Evolutionary conservation across 2,797 vertebrate species (phyloP), one percentile per base, ranked within the genome.

Genomic region (Anas capensis): DNA sequence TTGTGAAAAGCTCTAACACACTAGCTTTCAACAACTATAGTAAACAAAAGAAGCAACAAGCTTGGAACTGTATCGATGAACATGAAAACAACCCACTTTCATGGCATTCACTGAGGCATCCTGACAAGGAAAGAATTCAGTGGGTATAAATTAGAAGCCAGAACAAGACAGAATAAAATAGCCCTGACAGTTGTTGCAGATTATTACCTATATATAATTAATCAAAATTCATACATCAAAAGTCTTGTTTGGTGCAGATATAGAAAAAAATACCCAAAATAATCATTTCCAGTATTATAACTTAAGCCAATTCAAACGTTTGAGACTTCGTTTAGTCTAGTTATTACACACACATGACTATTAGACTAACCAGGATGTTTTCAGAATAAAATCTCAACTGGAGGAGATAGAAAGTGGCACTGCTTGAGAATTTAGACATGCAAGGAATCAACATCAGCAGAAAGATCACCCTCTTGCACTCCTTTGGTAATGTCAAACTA

Each of bases 221-320:
- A 44, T 44, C 42, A 44, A 44, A 19, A 44, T 44, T 44, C 18
- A 17, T 18, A 68, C n/a, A 26, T 84, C 31, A 42, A 11, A 51
- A 57, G 40, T 69, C 40, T 42, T 54, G 75, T 26, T 56, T 84
- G 9, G 8, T 65, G 18, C 33, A 85, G 10, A 51, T 73, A 85
- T 1, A 21, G 42, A 6, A 73, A 38, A 88, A 87, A 70, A 56
- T 7, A 77, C 2, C 15, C 12, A 1, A 69, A 85, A 58, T 8
- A 58, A 33, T 49, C 9, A 54, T 51, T 84, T 24, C 58, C 26
- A 61, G 19, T 60, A 40, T 75, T 65, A 54, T 9, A 58, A 62
- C 70, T 31, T 51, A 83, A 91, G 18, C 19, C 33, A 94, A 49
- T 57, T 90, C 29, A 91, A 86, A 31, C 13, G 46, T 31, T 24